Evolutionary conservation across 2,113 vertebrate species (phyloP), one percentile per base, ranked within the genome.

Genomic region (Hippopotamus amphibius): DNA sequence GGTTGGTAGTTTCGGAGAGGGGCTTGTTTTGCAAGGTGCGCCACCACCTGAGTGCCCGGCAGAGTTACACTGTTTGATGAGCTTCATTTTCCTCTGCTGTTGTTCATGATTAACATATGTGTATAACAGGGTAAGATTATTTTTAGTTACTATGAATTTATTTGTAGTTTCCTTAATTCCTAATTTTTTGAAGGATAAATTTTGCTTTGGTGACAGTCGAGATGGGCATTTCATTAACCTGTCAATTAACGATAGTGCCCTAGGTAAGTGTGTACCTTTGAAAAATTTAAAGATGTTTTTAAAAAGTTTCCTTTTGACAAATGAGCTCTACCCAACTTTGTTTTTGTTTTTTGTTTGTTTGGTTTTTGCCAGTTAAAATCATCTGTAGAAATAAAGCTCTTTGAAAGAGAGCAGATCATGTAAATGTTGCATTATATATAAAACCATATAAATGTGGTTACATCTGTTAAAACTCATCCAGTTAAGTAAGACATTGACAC

Each of bases 171-270:
- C 13, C 66, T 6, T 94, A 72, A 83, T 91, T 97, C 53, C 79
- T 87, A 80, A 33, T 26, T 94, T 93, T 97, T 95, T 95, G 79
- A 92, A 87, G 61, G 77, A 28, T 63, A 93, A 79, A 19, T 5
- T 66, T 97, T 69, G 26, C 95, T 3, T 71, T 95, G 48, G 53
- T 86, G 88, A 91, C 80, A 94, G 48, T 86, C 37, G 71, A 79
- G 63, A 43, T 85, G 57, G 59, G 5, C 6, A 16, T 95, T 46
- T 85, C 4, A 7, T 79, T 96, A 74, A 61, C 33, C 79, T 83
- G 19, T 81, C 77, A 80, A 0, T 77, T 94, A 90, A 86, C 71
- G 37, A 14, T 61, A 43, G 5, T 72, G 86, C 15, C 48, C 66
- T 95, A 79, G 68, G 16, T 79, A 79, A 61, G 26, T 59, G 28